phyloP scores from a whole-genome alignment of 2,113 vertebrate species.

The Poecilia latipinna region DNA sequence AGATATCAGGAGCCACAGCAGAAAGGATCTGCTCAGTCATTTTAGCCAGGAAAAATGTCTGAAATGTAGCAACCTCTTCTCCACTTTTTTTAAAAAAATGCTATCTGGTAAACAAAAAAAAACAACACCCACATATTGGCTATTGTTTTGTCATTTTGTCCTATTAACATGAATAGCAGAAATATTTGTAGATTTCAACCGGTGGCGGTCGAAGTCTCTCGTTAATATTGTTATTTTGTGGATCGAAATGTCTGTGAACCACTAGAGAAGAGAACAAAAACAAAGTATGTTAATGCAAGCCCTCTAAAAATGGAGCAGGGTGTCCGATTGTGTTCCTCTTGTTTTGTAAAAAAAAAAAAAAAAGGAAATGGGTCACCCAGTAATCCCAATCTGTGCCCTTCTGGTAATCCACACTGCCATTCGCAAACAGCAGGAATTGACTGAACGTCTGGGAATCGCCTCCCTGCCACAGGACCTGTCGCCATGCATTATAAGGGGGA shows the following conservation, averaged over 20 bases:
- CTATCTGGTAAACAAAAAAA: no score
- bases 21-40: background rate
- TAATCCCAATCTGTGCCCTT: slow-evolving; percentile 71
- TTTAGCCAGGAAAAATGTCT: no score
- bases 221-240: background rate
- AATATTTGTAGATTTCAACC: background rate
- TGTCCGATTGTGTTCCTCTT: slow-evolving; percentile 28
- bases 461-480: slow-evolving; percentile 16
- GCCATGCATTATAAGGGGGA: background rate
- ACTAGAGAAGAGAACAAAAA: background rate
- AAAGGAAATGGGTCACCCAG: slow-evolving; percentile 67
- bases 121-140: no score
- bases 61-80: no score
- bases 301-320: slow-evolving; percentile 24
- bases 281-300: background rate
- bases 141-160: no score
- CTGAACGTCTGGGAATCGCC: slow-evolving; percentile 20
- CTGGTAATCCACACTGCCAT: slow-evolving; percentile 62
- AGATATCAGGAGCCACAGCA: background rate
- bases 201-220: background rate
- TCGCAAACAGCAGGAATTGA: slow-evolving; percentile 38
- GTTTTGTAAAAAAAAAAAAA: slow-evolving; percentile 35
- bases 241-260: background rate
- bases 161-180: background rate
- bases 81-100: no score